Base-by-base conservation (phyloP, 1,140 invertebrate genomes). In the Drosophila athabasca region DNA sequence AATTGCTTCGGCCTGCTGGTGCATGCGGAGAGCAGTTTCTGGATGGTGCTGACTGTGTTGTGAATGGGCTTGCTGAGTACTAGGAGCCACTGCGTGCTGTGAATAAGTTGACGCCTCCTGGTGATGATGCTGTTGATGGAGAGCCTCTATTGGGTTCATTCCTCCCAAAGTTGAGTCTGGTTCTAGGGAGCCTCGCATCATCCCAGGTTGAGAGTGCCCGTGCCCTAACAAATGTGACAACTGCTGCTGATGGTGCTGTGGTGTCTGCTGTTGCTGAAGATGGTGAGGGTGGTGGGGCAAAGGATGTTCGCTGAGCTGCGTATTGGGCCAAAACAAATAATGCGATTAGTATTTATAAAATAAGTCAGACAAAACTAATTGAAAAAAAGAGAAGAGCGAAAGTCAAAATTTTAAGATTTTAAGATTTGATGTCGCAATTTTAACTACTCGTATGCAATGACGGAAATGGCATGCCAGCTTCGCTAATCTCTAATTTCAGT, bases 1-100 rank as follows among this genome's bases (percentile, higher is more conserved):
- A 9, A 97, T 92, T 0, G 96, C 96, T 91, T 97, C 96, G 1
- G 95, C 95, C 82, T 96, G 95, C 65, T 94, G 90, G 24, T 90
- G 94, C 93, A 97, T 95, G 61, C 96, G 93, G 6, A 97, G 91
- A 1, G 96, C 95, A 6, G 96, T 94, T 78, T 95, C 94, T 4
- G 93, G 92, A 55, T 82, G 70, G 31, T 79, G 77, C 24, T 92
- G 91, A 26, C 64, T 68, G 53, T 70, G 58, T 2, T 75, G 80
- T 22, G 55, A 44, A 31, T 67, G 76, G n/a, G 76, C 26, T 15
- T 71, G 73, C 24, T 81, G 80, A 5, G 71, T 61, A 26, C 49
- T 79, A 2, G 79, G 92, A 1, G 95, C 95, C 90, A 97, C 95
- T 5, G 66, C 55, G 17, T 92, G 82, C 26, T 92, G 83, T 1